Conservation (phyloP, 2,113 vertebrate species). For the Meleagris gallopavo region DNA sequence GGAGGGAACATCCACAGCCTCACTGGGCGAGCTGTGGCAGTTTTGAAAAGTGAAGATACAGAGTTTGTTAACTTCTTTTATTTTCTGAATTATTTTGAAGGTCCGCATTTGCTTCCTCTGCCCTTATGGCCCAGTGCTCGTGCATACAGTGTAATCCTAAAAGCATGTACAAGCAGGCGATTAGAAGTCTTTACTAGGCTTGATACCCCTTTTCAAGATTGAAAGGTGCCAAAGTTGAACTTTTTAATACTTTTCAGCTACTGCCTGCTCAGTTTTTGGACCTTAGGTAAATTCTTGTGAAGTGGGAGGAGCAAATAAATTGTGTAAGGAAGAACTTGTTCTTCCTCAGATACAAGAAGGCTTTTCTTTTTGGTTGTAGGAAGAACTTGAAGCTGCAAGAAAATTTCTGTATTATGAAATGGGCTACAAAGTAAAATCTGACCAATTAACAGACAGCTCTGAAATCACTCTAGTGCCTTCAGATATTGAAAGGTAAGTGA, state of each 20-base stretch:
- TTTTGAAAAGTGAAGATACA: background rate
- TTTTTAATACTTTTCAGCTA: background rate
- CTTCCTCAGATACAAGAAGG: background rate
- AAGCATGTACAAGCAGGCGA: background rate
- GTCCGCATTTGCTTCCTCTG: background rate
- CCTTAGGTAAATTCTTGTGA: background rate
- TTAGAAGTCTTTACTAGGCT: background rate
- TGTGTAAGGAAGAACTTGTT: background rate
- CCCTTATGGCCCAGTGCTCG: fast-evolving
- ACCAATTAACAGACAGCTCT: conserved; percentile 88
- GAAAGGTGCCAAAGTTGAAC: background rate
- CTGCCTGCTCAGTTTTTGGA: background rate
- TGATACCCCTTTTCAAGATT: background rate
- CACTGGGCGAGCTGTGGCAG: too few relatives aligned
- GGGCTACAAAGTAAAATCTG: conserved; percentile 95
- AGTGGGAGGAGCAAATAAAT: conserved; percentile 48
- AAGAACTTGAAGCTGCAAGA: conserved; percentile 87
- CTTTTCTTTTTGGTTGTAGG: conserved; percentile 73
- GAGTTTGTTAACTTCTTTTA: too few relatives aligned
- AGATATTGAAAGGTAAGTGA: conserved; percentile 88
- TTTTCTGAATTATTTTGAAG: background rate
- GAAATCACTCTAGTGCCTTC: conserved; percentile 88
- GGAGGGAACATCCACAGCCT: too few relatives aligned
- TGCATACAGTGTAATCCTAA: background rate
- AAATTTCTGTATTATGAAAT: conserved; percentile 94